phyloP scores from a whole-genome alignment of 2,888 invertebrate genomes.

The Sarcophaga carnaria region DNA sequence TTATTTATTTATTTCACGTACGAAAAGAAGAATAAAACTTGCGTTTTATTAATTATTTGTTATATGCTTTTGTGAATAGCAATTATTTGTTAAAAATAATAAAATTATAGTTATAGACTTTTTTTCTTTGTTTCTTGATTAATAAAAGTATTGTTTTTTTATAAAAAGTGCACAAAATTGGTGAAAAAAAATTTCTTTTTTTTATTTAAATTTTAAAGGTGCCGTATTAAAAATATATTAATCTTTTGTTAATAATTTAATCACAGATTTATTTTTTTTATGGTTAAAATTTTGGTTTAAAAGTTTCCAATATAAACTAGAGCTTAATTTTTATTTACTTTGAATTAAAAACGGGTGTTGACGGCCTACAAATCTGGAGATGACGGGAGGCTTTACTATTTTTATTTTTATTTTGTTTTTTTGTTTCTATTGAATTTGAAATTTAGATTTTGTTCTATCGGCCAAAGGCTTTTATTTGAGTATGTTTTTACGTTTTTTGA shows the following conservation, averaged over 20 bases:
- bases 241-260: slow-evolving; percentile 73
- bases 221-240: slow-evolving; percentile 77
- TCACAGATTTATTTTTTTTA: slow-evolving; percentile 76
- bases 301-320: slow-evolving; percentile 7
- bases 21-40: slow-evolving; percentile 52
- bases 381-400: slow-evolving; percentile 79
- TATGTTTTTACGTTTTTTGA: slow-evolving; percentile 5
- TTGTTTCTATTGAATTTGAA: slow-evolving; percentile 15
- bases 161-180: slow-evolving; percentile 67
- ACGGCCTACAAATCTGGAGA: slow-evolving; percentile 80
- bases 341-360: slow-evolving; percentile 57
- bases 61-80: slow-evolving; percentile 8
- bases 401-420: slow-evolving; percentile 22
- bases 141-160: slow-evolving; percentile 56
- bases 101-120: slow-evolving; percentile 16
- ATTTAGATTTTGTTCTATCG: slow-evolving; percentile 16
- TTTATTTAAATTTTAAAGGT: slow-evolving; percentile 71
- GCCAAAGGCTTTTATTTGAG: not conserved
- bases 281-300: slow-evolving; percentile 30
- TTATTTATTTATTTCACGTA: slow-evolving; percentile 54
- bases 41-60: slow-evolving; percentile 25
- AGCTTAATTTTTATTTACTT: slow-evolving; percentile 62
- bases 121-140: slow-evolving; percentile 30
- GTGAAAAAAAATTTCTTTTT: slow-evolving; percentile 57
- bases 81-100: slow-evolving; percentile 34